Conservation (phyloP, 2,797 vertebrate species). For the Nannoperca obscura region DNA sequence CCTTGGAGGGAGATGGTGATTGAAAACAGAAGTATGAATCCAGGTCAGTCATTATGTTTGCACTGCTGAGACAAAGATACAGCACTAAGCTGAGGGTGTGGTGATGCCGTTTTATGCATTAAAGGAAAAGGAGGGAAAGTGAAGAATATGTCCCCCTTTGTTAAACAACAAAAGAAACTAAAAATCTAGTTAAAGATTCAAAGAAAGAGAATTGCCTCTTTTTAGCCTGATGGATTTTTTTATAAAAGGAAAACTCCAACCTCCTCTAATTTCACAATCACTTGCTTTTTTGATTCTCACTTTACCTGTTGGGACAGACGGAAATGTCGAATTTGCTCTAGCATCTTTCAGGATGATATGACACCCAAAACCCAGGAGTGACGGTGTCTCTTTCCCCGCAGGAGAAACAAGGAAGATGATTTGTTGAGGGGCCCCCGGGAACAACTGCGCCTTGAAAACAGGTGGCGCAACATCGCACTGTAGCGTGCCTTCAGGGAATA, state of each 20-base stretch:
- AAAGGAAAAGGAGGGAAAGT: conserved; percentile 36
- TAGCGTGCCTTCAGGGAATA: conserved; percentile 84
- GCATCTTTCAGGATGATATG: conserved; percentile 82
- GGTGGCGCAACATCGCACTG: conserved; percentile 82
- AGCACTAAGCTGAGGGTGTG: conserved; percentile 59
- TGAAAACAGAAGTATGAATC: conserved; percentile 83
- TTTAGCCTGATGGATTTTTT: conserved; percentile 47
- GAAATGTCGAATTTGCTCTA: conserved; percentile 80
- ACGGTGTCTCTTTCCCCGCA: conserved; percentile 82
- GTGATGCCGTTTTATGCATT: conserved; percentile 51
- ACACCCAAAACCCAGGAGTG: conserved; percentile 86
- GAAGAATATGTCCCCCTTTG: conserved; percentile 27
- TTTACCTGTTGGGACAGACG: conserved; percentile 79
- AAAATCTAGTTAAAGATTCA: conserved; percentile 45
- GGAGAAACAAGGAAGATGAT: conserved; percentile 84
- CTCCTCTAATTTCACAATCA: conserved; percentile 72
- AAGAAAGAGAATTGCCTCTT: conserved; percentile 36
- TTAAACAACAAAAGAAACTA: conserved; percentile 39
- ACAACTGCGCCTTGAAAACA: conserved; percentile 83
- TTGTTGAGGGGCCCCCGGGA: conserved; percentile 84
- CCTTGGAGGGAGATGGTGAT: conserved; percentile 84
- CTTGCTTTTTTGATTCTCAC: conserved; percentile 75
- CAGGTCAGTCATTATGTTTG: conserved; percentile 82
- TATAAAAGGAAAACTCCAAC: conserved; percentile 52
- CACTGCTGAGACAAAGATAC: conserved; percentile 70